Conservation (phyloP, 2,888 invertebrate species). For the Tiliacea aurago region DNA sequence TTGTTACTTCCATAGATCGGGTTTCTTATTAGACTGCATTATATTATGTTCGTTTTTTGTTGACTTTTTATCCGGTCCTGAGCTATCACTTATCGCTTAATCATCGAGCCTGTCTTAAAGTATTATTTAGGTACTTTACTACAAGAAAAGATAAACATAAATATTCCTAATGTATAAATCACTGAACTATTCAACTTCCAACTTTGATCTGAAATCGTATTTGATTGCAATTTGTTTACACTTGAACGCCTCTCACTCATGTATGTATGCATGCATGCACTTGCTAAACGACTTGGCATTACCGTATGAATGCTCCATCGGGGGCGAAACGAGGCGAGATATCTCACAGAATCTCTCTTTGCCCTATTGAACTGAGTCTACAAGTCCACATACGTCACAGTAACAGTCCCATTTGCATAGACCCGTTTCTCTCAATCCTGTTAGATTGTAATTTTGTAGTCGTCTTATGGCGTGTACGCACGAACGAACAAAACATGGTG, state of each 20-base stretch:
- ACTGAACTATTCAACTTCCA: conserved; percentile 3
- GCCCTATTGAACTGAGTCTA: conserved; percentile 44
- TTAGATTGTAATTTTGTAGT: conserved; percentile 21
- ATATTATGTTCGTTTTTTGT: conserved; percentile 11
- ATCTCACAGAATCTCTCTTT: conserved; percentile 33
- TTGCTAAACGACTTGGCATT: conserved; percentile 43
- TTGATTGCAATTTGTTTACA: conserved; percentile 58
- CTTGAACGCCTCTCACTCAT: conserved; percentile 40
- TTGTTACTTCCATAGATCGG: conserved; percentile 5
- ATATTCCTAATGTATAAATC: neutral
- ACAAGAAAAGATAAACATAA: no score
- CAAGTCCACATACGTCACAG: conserved; percentile 13
- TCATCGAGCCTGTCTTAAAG: no score
- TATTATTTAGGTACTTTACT: neutral
- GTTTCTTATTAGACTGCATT: conserved; percentile 16
- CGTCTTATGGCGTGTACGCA: neutral
- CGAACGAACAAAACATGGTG: no score
- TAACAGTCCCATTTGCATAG: conserved; percentile 21
- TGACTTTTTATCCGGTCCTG: neutral
- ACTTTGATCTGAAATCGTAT: conserved; percentile 33
- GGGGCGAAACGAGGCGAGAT: conserved; percentile 24
- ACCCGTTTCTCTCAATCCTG: conserved; percentile 21
- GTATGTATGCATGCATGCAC: conserved; percentile 57
- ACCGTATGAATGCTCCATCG: conserved; percentile 26
- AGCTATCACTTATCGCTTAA: neutral